Evolutionary conservation across 1,140 invertebrate genomes (phyloP).

Genomic region (Anastatus disparis): DNA sequence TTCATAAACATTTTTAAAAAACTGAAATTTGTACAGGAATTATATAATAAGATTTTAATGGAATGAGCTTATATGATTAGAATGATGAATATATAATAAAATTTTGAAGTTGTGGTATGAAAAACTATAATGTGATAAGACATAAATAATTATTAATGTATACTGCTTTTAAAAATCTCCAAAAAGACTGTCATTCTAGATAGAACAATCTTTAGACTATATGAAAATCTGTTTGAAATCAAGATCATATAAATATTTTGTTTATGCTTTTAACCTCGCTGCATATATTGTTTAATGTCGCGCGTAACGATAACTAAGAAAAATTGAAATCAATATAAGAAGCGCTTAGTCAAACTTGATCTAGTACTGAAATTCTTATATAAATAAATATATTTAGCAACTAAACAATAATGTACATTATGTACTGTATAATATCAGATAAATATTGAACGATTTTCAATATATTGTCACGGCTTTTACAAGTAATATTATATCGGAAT

Average conservation of each 20-base stretch:
- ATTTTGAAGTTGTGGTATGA: too few species aligned
- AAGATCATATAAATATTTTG: background rate
- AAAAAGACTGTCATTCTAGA: conserved; percentile 20
- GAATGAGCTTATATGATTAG: too few species aligned
- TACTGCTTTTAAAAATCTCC: conserved; percentile 12
- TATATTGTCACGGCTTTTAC: background rate
- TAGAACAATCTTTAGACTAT: background rate
- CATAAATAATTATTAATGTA: background rate
- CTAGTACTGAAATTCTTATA: background rate
- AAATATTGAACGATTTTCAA: background rate
- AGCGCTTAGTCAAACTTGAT: background rate
- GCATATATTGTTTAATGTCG: background rate
- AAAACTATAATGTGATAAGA: background rate
- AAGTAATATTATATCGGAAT: background rate
- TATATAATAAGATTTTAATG: too few species aligned
- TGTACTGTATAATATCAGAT: conserved; percentile 3
- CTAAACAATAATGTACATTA: background rate
- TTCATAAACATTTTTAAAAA: too few species aligned
- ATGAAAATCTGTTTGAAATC: background rate
- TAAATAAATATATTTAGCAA: too few species aligned
- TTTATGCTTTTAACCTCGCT: conserved; percentile 14
- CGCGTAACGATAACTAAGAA: background rate
- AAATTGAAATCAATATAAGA: background rate
- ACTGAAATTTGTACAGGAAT: too few species aligned
- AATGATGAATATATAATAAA: background rate